Evolutionary conservation across 1,140 invertebrate species (phyloP).

Genomic region (Prorops nasuta): DNA sequence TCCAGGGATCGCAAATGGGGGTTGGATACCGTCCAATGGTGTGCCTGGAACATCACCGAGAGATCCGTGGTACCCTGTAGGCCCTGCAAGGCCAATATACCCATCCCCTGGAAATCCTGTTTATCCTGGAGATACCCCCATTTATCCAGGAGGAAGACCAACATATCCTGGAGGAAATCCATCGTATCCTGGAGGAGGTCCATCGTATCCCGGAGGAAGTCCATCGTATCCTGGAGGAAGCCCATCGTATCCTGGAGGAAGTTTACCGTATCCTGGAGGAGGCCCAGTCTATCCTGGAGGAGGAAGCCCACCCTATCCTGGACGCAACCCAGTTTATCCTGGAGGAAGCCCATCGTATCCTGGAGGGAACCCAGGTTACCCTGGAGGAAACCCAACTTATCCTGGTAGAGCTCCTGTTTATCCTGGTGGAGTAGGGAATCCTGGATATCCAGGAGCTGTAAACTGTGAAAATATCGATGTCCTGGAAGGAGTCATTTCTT

Average conservation of each 20-base stretch:
- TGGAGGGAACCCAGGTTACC: neutral
- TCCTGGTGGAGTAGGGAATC: too few species aligned
- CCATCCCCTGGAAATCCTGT: neutral
- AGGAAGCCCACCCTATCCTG: neutral
- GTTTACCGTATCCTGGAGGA: neutral
- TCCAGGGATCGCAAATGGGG: neutral
- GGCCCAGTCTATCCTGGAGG: neutral
- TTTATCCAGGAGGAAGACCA: neutral
- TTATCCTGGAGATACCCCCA: neutral
- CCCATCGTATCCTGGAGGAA: neutral
- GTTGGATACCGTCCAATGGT: neutral
- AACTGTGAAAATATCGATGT: conserved; percentile 30
- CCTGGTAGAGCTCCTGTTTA: neutral
- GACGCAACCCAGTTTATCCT: neutral
- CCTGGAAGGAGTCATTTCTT: conserved; percentile 27
- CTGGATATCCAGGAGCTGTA: conserved; percentile 6
- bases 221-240: neutral
- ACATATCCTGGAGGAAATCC: neutral
- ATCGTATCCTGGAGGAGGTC: neutral
- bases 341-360: neutral
- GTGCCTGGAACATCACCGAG: neutral
- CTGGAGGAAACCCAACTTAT: neutral
- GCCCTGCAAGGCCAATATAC: neutral
- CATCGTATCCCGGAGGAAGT: neutral
- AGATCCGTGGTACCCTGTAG: neutral